Percentiles rank a stretch among this genome's conserved stretches.
Conservation (phyloP, 2,113 vertebrate species). For the Periophthalmus modestus region DNA sequence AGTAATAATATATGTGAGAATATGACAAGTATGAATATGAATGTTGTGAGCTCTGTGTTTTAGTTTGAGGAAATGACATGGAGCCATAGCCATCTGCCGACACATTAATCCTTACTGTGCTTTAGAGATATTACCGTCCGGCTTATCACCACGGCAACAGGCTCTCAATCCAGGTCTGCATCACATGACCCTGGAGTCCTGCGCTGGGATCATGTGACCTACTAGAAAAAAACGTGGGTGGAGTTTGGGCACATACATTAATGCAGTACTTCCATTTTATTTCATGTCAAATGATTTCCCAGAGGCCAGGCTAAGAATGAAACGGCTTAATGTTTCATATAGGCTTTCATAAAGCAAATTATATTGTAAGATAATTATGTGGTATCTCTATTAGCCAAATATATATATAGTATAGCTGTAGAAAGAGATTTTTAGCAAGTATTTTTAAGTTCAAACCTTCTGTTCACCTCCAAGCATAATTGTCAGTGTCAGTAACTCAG, state of each 20-base stretch:
- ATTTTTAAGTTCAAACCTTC: too few relatives aligned
- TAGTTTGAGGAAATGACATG: conserved; percentile 74
- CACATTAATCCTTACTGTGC: conserved; percentile 80
- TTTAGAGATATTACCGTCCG: conserved; percentile 80
- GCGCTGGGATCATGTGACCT: conserved; percentile 69
- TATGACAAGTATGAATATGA: conserved; percentile 35
- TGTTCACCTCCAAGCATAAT: too few relatives aligned
- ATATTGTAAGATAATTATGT: not conserved
- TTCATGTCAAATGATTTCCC: not conserved
- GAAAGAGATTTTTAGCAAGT: too few relatives aligned
- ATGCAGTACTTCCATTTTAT: not conserved
- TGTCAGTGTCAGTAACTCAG: too few relatives aligned
- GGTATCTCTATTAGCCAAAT: too few relatives aligned
- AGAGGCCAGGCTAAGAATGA: not conserved
- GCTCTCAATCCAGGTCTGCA: conserved; percentile 77
- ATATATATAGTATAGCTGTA: too few relatives aligned
- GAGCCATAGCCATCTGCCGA: conserved; percentile 77
- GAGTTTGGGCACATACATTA: conserved; percentile 27
- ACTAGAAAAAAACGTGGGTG: conserved; percentile 42
- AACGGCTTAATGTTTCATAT: not conserved
- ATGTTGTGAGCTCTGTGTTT: conserved; percentile 28
- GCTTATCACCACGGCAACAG: conserved; percentile 79
- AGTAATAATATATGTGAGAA: not conserved
- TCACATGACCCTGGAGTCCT: not conserved
- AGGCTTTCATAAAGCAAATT: not conserved